Base-by-base conservation (phyloP, 2,797 vertebrate genomes). In the Poeciliopsis presidionis region DNA sequence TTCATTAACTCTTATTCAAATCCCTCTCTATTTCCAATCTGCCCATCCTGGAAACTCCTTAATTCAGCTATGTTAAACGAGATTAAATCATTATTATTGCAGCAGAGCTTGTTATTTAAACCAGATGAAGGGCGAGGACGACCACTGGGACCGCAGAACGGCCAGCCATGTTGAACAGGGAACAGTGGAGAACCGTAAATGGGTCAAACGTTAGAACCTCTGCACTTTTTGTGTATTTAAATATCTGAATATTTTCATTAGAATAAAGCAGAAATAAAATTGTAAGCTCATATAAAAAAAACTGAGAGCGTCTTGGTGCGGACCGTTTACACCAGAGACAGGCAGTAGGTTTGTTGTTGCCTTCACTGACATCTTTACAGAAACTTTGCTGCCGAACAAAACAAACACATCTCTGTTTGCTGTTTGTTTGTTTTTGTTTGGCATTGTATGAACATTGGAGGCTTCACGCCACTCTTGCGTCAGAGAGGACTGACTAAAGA, bases 51-150 rank as follows among this genome's bases (percentile, higher is more conserved):
- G 94, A 94, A 93, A 90, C 84, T 87, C 87, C 91, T 92, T 91
- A 93, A 95, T 91, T 90, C 88, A 73, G 78, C 28, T 16, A 85
- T 91, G 90, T 90, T 92, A 92, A 92, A 91, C 84, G 79, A 90
- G 88, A 93, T 93, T 83, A 93, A 93, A 91, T 90, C 83, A 84
- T 94, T 93, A 94, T 93, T 93, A 94, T 72, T 81, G 85, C 80
- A 84, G 87, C 79, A 72, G 84, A 84, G 82, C 33, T 86, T 85
- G 81, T 90, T 94, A 89, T 91, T 90, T 90, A 88, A 93, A 92
- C 84, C 88, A 91, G 90, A 93, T 92, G 92, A 94, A 94, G 94
- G 94, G 91, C 89, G 86, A 82, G 77, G 79, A 80, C 83, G 75
- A 88, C 90, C 89, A 81, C 51, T 53, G n/a, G 76, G 84, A 74